phyloP scores from a whole-genome alignment of 2,113 vertebrate species.

The Indicator indicator region DNA sequence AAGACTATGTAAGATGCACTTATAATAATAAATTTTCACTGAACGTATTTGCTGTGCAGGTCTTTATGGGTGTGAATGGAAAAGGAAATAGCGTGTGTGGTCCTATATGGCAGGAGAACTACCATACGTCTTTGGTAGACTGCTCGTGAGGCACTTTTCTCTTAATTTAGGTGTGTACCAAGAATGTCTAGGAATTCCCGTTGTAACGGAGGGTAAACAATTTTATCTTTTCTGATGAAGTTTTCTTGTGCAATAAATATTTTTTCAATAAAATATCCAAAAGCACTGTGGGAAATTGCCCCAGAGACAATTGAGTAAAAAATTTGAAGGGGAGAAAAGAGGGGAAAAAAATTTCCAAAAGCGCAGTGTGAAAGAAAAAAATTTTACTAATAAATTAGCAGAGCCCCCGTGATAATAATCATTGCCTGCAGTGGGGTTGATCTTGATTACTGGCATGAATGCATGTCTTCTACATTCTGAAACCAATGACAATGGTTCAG shows the following conservation, averaged over 20 bases:
- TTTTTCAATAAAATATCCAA: not conserved
- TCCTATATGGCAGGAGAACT: not conserved
- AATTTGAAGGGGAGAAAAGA: not conserved
- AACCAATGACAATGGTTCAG: not conserved
- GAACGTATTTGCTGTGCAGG: not conserved
- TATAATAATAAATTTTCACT: not conserved
- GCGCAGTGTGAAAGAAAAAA: not conserved
- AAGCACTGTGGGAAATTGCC: not conserved
- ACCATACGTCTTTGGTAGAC: not conserved
- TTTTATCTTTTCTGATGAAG: not conserved
- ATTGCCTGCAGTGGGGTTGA: not conserved
- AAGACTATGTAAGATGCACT: accelerated
- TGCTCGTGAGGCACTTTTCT: not conserved
- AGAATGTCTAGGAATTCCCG: not conserved
- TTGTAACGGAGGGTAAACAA: not conserved
- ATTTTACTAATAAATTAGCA: not conserved
- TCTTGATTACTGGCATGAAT: not conserved
- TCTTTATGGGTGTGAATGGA: not conserved
- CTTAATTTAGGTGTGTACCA: not conserved
- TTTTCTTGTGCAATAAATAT: not conserved
- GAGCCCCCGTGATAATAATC: not conserved
- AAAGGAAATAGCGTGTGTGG: not conserved
- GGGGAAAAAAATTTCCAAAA: not conserved
- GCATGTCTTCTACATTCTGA: accelerated
- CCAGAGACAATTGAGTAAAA: not conserved